Base-by-base conservation (phyloP, 1,140 invertebrate genomes). In the Drosophila kikkawai region DNA sequence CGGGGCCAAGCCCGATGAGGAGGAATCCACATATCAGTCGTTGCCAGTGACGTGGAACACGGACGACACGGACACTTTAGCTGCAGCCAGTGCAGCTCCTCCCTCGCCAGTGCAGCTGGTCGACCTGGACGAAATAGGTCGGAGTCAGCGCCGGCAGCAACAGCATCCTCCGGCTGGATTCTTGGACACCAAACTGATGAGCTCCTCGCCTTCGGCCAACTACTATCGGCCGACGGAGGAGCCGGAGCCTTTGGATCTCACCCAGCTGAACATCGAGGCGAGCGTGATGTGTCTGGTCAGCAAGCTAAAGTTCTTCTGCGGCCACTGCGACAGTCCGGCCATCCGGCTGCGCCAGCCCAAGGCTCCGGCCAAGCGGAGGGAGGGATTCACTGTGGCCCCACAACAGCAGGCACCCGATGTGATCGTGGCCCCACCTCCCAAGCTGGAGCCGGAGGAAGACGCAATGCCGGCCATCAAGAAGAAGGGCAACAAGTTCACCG, bases 201-300 rank as follows among this genome's bases (percentile, higher is more conserved):
- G 95, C 75, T 95, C 95, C 76, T 96, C 95, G 8, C 96, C 96
- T 0, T 96, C 96, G 22, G 96, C 96, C 0, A 97, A 97, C 93
- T 97, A 97, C 91, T 97, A 97, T 86, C 95, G 96, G 68, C 96
- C 96, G 1, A 96, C 96, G 0, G 96, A 97, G 82, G 96, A 97
- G 86, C 96, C 96, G 1, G 97, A 98, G 91, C 97, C 97, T 0
- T 97, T 97, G 95, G 97, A 98, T 92, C 94, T 98, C 45, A 98
- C 97, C 0, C 96, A 97, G 79, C 91, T 98, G 15, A 98, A 98
- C 84, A 97, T 98, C 34, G 97, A 98, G 93, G 97, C 97, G 1
- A 97, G 96, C 80, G 95, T 98, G 0, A 97, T 98, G 95, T 97
- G 97, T 92, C 93, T 98, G 71, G 96, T 96, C 4, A 96, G 96